These are phyloP conservation scores for Drosophila pallidifrons DNA, from an alignment of 1,140 invertebrate species.

Conservation along the genomic window DNA sequence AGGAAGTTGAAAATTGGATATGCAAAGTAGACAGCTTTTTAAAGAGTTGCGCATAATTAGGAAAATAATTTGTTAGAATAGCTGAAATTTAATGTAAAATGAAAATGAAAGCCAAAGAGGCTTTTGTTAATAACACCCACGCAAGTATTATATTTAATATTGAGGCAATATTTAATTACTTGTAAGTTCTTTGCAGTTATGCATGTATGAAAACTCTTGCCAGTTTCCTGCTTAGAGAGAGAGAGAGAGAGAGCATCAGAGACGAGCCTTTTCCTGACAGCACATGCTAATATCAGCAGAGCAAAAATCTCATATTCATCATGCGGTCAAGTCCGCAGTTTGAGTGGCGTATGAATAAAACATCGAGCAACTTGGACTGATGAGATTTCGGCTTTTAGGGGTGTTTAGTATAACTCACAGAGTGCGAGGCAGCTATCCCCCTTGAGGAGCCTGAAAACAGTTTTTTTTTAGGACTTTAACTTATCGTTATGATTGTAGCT, in stretches of 20 bases:
- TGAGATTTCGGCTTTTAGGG: conserved; percentile 12
- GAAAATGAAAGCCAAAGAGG: background rate
- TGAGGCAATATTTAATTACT: background rate
- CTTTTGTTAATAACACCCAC: background rate
- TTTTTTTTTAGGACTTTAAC: background rate
- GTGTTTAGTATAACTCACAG: background rate
- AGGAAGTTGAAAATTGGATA: background rate
- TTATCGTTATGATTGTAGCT: background rate
- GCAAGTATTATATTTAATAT: background rate
- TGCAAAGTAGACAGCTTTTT: background rate
- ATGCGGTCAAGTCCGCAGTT: conserved; percentile 9
- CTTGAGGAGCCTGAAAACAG: background rate
- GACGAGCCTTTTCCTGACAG: background rate
- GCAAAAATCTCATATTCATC: conserved; percentile 28
- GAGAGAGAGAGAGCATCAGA: no score
- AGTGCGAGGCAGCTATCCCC: background rate
- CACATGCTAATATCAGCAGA: background rate
- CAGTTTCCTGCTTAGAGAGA: no score
- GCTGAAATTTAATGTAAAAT: background rate
- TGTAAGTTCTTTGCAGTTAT: background rate
- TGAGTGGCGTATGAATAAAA: conserved; percentile 36
- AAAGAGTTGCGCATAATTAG: background rate
- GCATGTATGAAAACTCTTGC: background rate
- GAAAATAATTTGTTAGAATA: background rate
- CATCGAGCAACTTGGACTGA: conserved; percentile 10